Conservation (phyloP, 2,113 vertebrate genomes). For the Lonchura striata region DNA sequence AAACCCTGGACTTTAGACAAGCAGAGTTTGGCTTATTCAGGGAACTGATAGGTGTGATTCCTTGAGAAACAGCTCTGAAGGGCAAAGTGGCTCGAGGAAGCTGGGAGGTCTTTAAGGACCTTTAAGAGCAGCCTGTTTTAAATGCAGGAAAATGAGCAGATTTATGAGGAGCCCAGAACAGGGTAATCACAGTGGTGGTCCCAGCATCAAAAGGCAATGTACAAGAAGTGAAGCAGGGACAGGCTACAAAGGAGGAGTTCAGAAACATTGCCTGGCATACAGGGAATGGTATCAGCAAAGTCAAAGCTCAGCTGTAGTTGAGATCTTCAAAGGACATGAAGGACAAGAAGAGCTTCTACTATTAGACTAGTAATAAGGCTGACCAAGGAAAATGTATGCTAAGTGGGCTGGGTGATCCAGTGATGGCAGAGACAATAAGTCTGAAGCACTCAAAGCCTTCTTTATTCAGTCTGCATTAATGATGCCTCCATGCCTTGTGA, state of each 20-base stretch:
- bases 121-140: neutral
- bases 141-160: neutral
- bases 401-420: neutral
- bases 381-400: neutral
- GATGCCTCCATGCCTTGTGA: neutral
- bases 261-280: neutral
- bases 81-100: neutral
- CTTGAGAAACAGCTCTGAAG: neutral
- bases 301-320: neutral
- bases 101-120: neutral
- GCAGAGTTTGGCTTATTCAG: neutral
- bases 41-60: neutral
- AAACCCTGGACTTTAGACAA: neutral
- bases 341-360: neutral
- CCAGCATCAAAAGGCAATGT: neutral
- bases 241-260: neutral
- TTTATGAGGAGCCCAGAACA: neutral
- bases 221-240: neutral
- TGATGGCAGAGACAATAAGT: neutral
- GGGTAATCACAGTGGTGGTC: neutral
- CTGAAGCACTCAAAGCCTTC: neutral
- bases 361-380: neutral
- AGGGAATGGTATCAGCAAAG: neutral
- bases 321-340: neutral
- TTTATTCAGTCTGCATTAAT: neutral